Conservation (phyloP, 2,113 vertebrate genomes). For the Marmota flaviventris region DNA sequence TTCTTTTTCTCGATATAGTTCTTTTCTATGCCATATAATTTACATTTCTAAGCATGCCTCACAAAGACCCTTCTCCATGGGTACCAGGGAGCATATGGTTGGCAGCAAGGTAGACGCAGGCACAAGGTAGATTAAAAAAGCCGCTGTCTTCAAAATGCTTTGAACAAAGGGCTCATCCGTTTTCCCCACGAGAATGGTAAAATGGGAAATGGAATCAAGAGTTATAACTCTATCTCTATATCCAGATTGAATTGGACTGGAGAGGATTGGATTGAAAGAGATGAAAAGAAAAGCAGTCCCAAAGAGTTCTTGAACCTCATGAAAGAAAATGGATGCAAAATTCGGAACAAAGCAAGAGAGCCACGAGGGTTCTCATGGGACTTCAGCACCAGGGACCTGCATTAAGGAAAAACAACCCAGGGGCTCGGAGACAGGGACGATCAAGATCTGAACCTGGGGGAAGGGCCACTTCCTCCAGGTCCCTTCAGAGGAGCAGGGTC, state of each 20-base stretch:
- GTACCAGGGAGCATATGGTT: fast-evolving
- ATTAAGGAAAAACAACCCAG: background rate
- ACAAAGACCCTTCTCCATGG: background rate
- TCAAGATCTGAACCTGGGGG: background rate
- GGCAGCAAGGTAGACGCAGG: no score
- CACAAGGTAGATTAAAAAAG: background rate
- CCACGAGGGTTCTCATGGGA: background rate
- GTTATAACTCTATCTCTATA: background rate
- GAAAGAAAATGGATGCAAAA: background rate
- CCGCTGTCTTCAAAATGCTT: background rate
- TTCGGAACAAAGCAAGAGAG: background rate
- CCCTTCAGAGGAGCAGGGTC: background rate
- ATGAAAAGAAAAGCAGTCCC: background rate
- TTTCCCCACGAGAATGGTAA: background rate
- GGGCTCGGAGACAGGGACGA: background rate
- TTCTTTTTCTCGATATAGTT: background rate
- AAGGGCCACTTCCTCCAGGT: background rate
- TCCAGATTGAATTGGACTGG: background rate
- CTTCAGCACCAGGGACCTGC: background rate
- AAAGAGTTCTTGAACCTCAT: background rate
- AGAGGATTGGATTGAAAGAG: background rate
- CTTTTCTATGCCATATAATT: background rate
- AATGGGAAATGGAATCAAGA: background rate
- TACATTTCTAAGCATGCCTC: background rate
- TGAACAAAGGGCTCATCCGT: background rate